Conservation (phyloP, 2,797 vertebrate species). For the Glyptemys insculpta region DNA sequence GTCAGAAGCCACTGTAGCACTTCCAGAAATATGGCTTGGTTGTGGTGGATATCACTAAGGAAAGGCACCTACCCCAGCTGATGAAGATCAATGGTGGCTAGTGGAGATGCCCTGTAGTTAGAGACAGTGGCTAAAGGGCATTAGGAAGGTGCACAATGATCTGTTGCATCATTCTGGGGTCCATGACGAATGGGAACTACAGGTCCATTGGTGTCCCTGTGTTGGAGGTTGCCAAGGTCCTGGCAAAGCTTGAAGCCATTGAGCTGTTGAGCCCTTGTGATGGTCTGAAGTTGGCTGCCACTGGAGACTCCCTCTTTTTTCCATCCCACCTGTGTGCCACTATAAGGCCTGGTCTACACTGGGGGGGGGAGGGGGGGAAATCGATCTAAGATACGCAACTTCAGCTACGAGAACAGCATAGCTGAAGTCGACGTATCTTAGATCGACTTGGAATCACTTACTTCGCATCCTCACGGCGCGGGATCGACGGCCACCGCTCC, state of each 20-base stretch:
- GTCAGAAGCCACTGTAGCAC: no score
- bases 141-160: neutral
- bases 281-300: neutral
- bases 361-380: no score
- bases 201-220: neutral
- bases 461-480: no score
- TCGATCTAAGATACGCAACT: no score
- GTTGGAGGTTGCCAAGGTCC: neutral
- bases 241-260: neutral
- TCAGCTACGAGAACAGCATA: no score
- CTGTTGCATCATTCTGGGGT: neutral
- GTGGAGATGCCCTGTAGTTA: neutral
- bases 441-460: no score
- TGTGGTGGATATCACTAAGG: no score
- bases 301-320: neutral
- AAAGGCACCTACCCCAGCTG: no score
- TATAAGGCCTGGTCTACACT: no score
- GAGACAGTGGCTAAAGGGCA: neutral
- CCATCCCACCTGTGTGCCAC: neutral
- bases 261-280: neutral
- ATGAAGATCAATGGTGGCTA: neutral
- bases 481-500: no score
- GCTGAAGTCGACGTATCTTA: no score
- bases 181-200: neutral
- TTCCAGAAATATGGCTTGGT: no score